Percentiles rank a stretch among this genome's conserved stretches.
phyloP scores from a whole-genome alignment of 2,797 vertebrate genomes.

The Erethizon dorsatum region DNA sequence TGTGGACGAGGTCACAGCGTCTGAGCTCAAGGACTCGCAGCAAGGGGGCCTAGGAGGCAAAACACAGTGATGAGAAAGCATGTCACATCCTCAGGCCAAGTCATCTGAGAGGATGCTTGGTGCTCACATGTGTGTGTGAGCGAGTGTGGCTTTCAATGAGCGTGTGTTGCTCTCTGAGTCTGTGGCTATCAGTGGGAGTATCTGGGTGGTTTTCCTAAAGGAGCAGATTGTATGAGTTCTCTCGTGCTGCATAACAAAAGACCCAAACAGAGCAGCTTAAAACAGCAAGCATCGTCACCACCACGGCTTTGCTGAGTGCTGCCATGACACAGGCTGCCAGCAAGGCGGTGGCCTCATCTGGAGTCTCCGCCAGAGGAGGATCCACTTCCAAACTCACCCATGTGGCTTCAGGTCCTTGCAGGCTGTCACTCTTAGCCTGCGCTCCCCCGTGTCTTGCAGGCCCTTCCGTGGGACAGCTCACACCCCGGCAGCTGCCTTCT shows the following conservation, averaged over 20 bases:
- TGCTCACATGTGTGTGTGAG: neutral
- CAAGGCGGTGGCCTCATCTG: neutral
- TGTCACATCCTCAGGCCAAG: neutral
- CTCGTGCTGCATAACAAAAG: neutral
- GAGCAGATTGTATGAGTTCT: neutral
- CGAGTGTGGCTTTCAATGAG: neutral
- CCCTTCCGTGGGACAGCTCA: neutral
- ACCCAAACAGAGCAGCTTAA: neutral
- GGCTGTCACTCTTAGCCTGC: neutral
- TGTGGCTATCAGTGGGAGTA: neutral
- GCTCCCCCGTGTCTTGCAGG: neutral
- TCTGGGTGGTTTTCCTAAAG: neutral
- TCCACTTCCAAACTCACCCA: neutral
- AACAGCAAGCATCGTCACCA: accelerated
- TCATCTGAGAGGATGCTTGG: accelerated
- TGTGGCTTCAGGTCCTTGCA: neutral
- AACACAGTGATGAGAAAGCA: neutral
- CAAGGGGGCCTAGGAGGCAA: neutral
- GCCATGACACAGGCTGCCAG: neutral
- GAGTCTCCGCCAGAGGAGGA: neutral
- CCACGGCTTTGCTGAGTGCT: neutral
- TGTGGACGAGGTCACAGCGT: neutral
- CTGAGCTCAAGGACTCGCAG: neutral
- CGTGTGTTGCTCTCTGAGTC: neutral
- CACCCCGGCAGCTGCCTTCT: neutral